Evolutionary conservation across 1,140 invertebrate species (phyloP), one percentile per base, ranked within the genome.

Genomic region (Colletes gigas): DNA sequence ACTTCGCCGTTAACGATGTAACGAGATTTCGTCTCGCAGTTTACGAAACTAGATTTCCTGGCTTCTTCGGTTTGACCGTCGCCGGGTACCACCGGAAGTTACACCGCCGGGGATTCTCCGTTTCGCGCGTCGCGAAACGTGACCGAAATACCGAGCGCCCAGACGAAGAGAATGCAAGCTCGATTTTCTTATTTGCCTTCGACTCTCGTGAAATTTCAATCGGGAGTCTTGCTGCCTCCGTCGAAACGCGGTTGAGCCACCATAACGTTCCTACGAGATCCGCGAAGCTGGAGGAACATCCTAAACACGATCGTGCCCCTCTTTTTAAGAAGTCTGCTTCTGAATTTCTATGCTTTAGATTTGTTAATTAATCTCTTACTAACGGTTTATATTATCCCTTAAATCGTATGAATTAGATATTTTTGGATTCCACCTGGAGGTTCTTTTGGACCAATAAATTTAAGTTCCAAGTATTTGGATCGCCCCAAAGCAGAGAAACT

Each of bases 141-240:
- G 71, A 75, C 54, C 78, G n/a, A 67, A 21, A 7, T 80, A 30
- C 63, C 7, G 70, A 74, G 17, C 7, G 3, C 15, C 15, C 9
- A 4, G 8, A 15, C 1, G 9, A 10, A 47, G 30, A 21, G 54
- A 44, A 75, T 15, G 21, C 15, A 1, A 9, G 7, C 14, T 8
- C 55, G 14, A 54, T 80, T 68, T 62, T 76, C 52, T 75, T 39
- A 68, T 68, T 81, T 47, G 41, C 55, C 44, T 47, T 55, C 41
- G 59, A 14, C n/a, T 14, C 41, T 14, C 47, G 6, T 4, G 52
- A 41, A 65, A 47, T 39, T 72, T 78, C 67, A 21, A 78, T 78
- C 59, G 59, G 5, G 21, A 4, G n/a, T 3, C n/a, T 4, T n/a
- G 2, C 17, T 17, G 54, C 15, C 15, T 17, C 17, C 15, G 54